Percentiles rank a stretch among this genome's conserved stretches.
phyloP scores from a whole-genome alignment of 2,113 vertebrate genomes.

The Tricholaema leucomelas region DNA sequence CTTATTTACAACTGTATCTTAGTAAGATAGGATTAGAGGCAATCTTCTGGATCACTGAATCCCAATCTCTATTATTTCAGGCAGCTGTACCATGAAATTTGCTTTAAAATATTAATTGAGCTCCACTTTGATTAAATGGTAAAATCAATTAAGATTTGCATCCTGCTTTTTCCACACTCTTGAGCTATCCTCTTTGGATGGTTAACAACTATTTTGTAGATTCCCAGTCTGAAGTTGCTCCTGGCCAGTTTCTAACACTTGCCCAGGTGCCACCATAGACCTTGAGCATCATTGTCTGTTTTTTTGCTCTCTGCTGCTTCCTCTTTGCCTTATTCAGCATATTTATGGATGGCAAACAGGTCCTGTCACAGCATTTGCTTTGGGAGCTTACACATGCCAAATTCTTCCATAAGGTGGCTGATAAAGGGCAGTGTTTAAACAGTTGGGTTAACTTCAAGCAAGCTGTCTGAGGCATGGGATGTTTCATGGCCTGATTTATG shows the following conservation, averaged over 20 bases:
- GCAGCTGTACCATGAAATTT: slow-evolving; percentile 25
- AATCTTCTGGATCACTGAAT: slow-evolving; percentile 50
- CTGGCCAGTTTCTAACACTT: not conserved
- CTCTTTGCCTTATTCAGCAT: not conserved
- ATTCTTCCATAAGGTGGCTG: not conserved
- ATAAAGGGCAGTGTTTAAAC: not conserved
- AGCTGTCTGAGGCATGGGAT: not conserved
- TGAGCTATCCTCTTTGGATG: not conserved
- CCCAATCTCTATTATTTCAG: slow-evolving; percentile 31
- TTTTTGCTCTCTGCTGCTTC: not conserved
- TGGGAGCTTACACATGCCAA: not conserved
- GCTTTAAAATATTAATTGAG: slow-evolving; percentile 63
- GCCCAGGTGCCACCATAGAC: not conserved
- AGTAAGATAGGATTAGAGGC: slow-evolving; percentile 32
- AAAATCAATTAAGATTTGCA: slow-evolving; percentile 19
- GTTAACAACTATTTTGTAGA: not conserved
- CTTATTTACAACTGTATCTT: slow-evolving; percentile 23
- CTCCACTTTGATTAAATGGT: slow-evolving; percentile 33
- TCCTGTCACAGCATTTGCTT: not conserved
- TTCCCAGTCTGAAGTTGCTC: not conserved
- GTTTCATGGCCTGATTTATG: not conserved
- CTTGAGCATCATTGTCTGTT: not conserved
- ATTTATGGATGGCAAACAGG: not conserved
- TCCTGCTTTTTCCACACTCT: not conserved
- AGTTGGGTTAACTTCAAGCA: not conserved